Conservation (phyloP, 2,888 invertebrate species). For the Cephalotes varians region DNA sequence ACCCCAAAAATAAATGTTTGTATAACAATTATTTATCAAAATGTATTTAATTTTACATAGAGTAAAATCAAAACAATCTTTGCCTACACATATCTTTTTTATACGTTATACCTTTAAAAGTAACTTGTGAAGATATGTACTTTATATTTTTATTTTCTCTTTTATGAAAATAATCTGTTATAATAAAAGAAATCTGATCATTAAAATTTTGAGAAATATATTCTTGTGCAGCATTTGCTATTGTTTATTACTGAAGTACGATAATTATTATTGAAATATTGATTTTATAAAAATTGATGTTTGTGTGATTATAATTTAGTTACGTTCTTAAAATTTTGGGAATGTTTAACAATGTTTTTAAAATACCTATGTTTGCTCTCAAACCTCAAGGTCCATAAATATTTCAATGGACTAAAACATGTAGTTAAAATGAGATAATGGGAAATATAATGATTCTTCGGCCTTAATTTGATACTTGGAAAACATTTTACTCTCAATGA, state of each 20-base stretch:
- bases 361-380: conserved; percentile 32
- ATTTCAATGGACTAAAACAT: conserved; percentile 26
- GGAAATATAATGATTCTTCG: conserved; percentile 40
- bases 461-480: conserved; percentile 25
- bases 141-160: conserved; percentile 14
- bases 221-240: conserved; percentile 16
- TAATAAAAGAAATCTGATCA: conserved; percentile 25
- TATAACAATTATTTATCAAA: conserved; percentile 20
- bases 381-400: conserved; percentile 41
- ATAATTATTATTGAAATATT: neutral
- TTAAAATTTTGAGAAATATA: neutral
- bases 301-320: conserved; percentile 31
- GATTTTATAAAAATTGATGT: conserved; percentile 43
- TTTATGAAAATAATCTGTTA: conserved; percentile 28
- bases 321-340: conserved; percentile 35
- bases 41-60: conserved; percentile 19
- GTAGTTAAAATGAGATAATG: too few species aligned
- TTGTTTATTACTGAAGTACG: neutral
- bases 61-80: conserved; percentile 5
- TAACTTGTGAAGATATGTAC: conserved; percentile 23
- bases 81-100: conserved; percentile 28
- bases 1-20: conserved; percentile 9
- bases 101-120: conserved; percentile 15
- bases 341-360: conserved; percentile 27
- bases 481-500: conserved; percentile 34